Conservation (phyloP, 1,140 invertebrate species). For the Hyles vespertilio region DNA sequence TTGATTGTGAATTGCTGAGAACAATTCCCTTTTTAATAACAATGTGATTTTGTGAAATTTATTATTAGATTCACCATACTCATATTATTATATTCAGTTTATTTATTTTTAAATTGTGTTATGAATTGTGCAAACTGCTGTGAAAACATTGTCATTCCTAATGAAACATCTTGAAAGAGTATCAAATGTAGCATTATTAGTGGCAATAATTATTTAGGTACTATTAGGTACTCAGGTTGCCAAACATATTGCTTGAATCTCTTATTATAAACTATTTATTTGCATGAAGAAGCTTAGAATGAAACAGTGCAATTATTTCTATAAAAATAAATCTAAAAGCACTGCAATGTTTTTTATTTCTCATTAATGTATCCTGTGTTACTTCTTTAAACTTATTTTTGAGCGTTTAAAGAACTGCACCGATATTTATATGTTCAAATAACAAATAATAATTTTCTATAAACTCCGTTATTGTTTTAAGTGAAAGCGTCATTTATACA, state of each 20-base stretch:
- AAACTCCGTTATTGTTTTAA: too few relatives aligned
- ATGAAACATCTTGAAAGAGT: background rate
- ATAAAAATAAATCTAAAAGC: conserved; percentile 11
- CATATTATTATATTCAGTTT: too few relatives aligned
- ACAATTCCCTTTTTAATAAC: conserved; percentile 28
- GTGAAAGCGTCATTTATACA: too few relatives aligned
- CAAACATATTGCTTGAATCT: conserved; percentile 72
- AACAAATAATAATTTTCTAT: too few relatives aligned
- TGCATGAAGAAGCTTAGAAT: conserved; percentile 64
- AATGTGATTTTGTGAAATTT: conserved; percentile 17
- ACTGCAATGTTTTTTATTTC: background rate
- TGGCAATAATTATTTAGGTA: conserved; percentile 26
- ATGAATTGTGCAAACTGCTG: background rate
- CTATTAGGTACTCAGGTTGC: conserved; percentile 61
- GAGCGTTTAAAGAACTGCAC: too few relatives aligned
- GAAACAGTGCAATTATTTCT: conserved; percentile 67
- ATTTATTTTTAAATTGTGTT: too few relatives aligned
- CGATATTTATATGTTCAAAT: too few relatives aligned
- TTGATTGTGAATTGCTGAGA: conserved; percentile 11
- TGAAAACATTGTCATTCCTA: conserved; percentile 5
- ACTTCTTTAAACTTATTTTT: too few relatives aligned
- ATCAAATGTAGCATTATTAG: conserved; percentile 9
- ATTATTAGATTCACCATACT: background rate
- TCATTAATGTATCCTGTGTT: too few relatives aligned
- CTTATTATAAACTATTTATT: conserved; percentile 66